A percentile compares a stretch with the other conserved stretches of the same genome.
Conservation (phyloP, 2,888 invertebrate genomes). For the Lasioglossum villosulum region DNA sequence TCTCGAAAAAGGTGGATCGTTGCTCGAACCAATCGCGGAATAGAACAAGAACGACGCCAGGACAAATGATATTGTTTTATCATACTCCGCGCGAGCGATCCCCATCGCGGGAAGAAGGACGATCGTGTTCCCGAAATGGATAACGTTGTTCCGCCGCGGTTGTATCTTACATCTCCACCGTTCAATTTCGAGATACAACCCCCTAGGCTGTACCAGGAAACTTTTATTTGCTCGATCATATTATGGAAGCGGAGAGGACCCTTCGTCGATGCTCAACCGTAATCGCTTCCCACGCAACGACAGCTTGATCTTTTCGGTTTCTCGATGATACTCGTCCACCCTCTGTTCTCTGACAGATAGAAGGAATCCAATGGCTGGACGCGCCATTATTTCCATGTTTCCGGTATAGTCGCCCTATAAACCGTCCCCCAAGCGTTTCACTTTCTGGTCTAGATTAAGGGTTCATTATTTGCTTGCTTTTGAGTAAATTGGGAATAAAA, state of each 20-base stretch:
- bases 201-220: slow-evolving; percentile 48
- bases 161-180: slow-evolving; percentile 55
- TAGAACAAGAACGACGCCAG: not conserved
- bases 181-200: slow-evolving; percentile 55
- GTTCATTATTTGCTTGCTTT: not conserved
- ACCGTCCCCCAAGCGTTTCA: not conserved
- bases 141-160: slow-evolving; percentile 11
- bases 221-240: slow-evolving; percentile 66
- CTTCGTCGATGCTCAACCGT: slow-evolving; percentile 28
- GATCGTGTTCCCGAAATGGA: slow-evolving; percentile 14
- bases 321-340: slow-evolving; percentile 2
- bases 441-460: not conserved
- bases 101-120: slow-evolving; percentile 18
- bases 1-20: not conserved
- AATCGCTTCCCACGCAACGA: slow-evolving; percentile 62
- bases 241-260: slow-evolving; percentile 45
- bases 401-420: not conserved
- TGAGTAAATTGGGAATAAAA: not conserved
- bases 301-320: slow-evolving; percentile 43
- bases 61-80: slow-evolving; percentile 24
- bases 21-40: not conserved
- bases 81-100: slow-evolving; percentile 18
- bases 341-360: slow-evolving; percentile 17
- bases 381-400: slow-evolving; percentile 9
- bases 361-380: slow-evolving; percentile 1